A percentile compares a stretch with the other conserved stretches of the same genome.
These are phyloP conservation scores for Apis florea DNA, from an alignment of 1,140 invertebrate genomes.

Conservation along the genomic window DNA sequence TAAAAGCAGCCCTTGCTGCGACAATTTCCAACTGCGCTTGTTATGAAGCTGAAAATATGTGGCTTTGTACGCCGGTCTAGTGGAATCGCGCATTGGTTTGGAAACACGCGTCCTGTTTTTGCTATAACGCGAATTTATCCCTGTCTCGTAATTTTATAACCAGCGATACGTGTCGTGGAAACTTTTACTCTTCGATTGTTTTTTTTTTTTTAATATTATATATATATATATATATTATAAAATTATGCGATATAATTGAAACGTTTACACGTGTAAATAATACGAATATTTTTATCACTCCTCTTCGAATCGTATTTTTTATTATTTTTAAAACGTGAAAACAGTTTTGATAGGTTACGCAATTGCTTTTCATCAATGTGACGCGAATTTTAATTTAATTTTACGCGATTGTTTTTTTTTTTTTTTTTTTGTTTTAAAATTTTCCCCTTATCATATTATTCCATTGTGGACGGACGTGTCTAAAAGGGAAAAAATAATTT, in stretches of 20 bases:
- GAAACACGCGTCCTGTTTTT: neutral
- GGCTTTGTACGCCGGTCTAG: conserved; percentile 10
- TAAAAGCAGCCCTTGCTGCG: conserved; percentile 2
- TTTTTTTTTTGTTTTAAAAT: neutral
- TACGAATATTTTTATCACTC: neutral
- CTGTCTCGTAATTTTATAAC: neutral
- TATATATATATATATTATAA: no score
- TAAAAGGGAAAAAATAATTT: no score
- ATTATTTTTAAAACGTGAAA: no score
- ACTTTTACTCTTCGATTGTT: neutral
- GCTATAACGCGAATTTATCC: neutral
- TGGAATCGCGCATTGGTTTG: conserved; percentile 14
- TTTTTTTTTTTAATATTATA: no score
- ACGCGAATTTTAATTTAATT: neutral
- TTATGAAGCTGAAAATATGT: conserved; percentile 23
- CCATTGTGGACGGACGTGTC: no score
- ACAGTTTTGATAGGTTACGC: neutral
- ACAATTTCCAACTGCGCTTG: conserved; percentile 23
- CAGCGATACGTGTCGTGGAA: neutral
- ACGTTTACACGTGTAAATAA: neutral
- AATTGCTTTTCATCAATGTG: neutral
- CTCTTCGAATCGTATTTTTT: neutral
- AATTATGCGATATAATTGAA: neutral
- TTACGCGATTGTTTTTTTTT: neutral
- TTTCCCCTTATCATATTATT: no score